Evolutionary conservation across 2,797 vertebrate genomes (phyloP), one percentile per base, ranked within the genome.

Genomic region (Nyctalus aviator): DNA sequence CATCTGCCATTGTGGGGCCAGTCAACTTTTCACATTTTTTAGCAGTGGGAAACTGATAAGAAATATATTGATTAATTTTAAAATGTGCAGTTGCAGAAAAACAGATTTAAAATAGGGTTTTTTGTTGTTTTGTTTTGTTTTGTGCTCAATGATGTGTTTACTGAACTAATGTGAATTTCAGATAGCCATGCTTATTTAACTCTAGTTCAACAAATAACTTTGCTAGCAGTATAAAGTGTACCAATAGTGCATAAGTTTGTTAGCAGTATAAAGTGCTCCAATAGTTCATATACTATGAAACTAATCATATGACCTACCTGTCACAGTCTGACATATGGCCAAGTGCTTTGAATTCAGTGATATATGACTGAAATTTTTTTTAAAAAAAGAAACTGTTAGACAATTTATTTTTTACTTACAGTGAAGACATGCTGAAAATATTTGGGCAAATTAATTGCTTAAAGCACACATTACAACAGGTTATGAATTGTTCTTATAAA

Each of bases 71-170:
- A 81, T 87, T 94, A n/a, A 62, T 81, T 81, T 90, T 44, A 44
- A 85, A 59, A 64, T 72, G 23, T 59, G 1, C 17, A 72, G 18
- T 75, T 12, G 27, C 17, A 84, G 30, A 85, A 78, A 85, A 91
- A 25, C 5, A 73, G 46, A 66, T 48, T 75, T 62, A 79, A 87
- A 88, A 75, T n/a, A 35, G 35, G 66, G 6, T 79, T 12, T 82
- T 64, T 84, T 87, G n/a, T 20, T 78, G 2, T 21, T 96, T 66
- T 50, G 50, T 50, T 92, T 44, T 44, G 44, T 44, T 94, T 95
- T 94, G 72, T 91, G 75, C 41, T 96, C 77, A 96, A 55, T 97
- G 79, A 96, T 94, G 96, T 94, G 32, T 89, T 83, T 94, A 72
- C 53, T 94, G 82, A 95, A 93, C 0, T 15, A 94, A 93, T 78